Base-by-base conservation (phyloP, 2,113 vertebrate species). In the Formicarius rufipectus region DNA sequence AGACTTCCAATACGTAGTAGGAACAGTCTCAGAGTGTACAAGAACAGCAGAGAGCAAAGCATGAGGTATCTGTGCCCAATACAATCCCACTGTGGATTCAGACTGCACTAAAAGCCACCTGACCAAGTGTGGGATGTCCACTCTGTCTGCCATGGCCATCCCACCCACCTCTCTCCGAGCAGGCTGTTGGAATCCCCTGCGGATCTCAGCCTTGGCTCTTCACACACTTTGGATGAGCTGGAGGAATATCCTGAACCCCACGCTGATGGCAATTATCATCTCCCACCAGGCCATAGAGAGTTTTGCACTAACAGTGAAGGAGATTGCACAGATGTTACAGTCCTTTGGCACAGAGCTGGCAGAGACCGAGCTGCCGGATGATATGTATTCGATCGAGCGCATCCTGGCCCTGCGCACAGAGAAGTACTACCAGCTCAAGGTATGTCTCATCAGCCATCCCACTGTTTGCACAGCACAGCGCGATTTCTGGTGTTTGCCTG, bases 261-360 rank as follows among this genome's bases (percentile, higher is more conserved):
- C 24, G 40, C 64, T 91, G 78, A 97, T 1, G 14, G 58, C 47
- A 35, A 2, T 47, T 49, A 3, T 33, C 10, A 6, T 91, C 76
- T 98, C 82, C 84, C 96, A 64, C 16, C 98, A 99, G 99, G 99
- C 99, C 4, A 99, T 99, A n/a, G 99, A 99, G 98, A 98, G 98
- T 71, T 99, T 99, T 98, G 99, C 99, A 1, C 98, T 99, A 28
- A 99, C 98, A 0, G 99, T 99, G 90, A 99, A 99, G 97, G 99
- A 99, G 67, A 99, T 99, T 22, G 99, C 99, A 22, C 99, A 99
- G 98, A 98, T 99, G 98, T 89, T 99, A 47, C 99, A 99, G 60
- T 97, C 98, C 44, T 99, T 99, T 76, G 99, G 99, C 40, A 99
- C 98, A 0, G 99, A 99, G 94, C 94, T 99, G 97, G 99, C 99